Conservation (phyloP, 2,888 invertebrate species). For the Hypena proboscidalis region DNA sequence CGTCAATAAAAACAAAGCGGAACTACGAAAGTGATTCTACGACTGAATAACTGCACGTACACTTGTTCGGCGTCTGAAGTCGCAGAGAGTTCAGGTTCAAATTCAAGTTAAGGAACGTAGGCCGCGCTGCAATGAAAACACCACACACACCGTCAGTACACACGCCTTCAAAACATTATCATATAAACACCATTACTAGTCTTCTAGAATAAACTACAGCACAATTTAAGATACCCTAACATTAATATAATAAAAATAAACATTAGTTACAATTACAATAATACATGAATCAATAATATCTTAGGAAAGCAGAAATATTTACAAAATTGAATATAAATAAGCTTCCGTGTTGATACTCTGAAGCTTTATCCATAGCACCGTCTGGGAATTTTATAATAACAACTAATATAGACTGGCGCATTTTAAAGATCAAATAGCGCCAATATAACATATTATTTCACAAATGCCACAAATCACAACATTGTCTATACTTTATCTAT, state of each 20-base stretch:
- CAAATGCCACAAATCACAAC: not conserved
- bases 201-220: not conserved
- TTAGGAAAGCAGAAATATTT: too few species aligned
- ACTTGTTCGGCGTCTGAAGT: slow-evolving; percentile 94
- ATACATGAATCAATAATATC: too few species aligned
- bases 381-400: too few species aligned
- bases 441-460: not conserved
- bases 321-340: too few species aligned
- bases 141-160: slow-evolving; percentile 60
- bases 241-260: too few species aligned
- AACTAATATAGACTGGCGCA: not conserved
- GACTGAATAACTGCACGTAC: slow-evolving; percentile 87
- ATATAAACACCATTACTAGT: not conserved
- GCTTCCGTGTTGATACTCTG: too few species aligned
- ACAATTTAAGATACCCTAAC: not conserved
- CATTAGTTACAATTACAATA: too few species aligned
- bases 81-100: slow-evolving; percentile 96
- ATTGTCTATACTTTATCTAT: slow-evolving; percentile 5
- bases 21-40: slow-evolving; percentile 72
- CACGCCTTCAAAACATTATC: slow-evolving; percentile 18
- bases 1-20: slow-evolving; percentile 66
- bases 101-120: slow-evolving; percentile 99
- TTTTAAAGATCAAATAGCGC: too few species aligned
- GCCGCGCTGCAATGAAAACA: slow-evolving; percentile 94
- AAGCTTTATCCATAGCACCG: too few species aligned